Conservation (phyloP, 2,113 vertebrate genomes). For the Pseudorhombus dupliciocellatus region DNA sequence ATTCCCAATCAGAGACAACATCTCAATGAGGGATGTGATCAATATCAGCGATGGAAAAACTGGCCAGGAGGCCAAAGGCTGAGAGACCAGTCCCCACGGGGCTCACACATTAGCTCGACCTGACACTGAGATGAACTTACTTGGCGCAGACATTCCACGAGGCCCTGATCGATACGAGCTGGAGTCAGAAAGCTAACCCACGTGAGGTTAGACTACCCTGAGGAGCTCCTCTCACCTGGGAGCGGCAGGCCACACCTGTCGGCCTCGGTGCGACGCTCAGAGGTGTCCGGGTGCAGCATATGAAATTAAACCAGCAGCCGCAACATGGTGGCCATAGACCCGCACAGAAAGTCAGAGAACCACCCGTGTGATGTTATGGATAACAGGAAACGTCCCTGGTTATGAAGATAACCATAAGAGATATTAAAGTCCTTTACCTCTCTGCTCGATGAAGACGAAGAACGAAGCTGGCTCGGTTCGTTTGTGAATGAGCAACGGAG, state of each 20-base stretch:
- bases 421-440: not conserved
- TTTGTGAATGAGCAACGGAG: slow-evolving; percentile 33
- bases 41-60: slow-evolving; percentile 30
- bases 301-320: not conserved
- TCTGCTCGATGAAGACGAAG: not conserved
- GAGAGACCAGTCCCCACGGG: slow-evolving; percentile 40
- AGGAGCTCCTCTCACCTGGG: not conserved
- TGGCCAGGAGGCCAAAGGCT: slow-evolving; percentile 51
- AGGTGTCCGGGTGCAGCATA: not conserved
- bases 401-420: too few relatives aligned
- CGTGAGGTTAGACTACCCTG: slow-evolving; percentile 8
- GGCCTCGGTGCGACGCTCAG: slow-evolving; percentile 8
- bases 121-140: slow-evolving; percentile 46
- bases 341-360: not conserved
- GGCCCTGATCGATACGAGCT: slow-evolving; percentile 55
- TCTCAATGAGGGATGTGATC: not conserved
- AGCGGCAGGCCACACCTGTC: slow-evolving; percentile 52
- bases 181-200: slow-evolving; percentile 14
- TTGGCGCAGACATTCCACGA: slow-evolving; percentile 38
- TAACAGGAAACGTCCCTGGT: not conserved
- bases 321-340: not conserved
- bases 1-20: slow-evolving; percentile 23
- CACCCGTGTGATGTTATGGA: not conserved
- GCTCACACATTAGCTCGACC: slow-evolving; percentile 51
- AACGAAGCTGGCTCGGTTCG: slow-evolving; percentile 1